Base-by-base conservation (phyloP, 92 coral and sea anemone species). In the Phenganax subtilis region DNA sequence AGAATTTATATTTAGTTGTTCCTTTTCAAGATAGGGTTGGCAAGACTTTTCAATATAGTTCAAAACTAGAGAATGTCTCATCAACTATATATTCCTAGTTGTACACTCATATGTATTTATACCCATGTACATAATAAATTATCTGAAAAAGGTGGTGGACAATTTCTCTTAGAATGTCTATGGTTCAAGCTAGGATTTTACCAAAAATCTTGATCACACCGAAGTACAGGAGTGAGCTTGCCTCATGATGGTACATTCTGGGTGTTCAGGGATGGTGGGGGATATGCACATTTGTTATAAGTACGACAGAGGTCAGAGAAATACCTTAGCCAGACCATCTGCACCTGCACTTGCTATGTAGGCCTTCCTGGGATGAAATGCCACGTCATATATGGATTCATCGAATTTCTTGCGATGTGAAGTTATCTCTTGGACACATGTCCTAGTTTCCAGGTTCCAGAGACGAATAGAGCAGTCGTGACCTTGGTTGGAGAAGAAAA, bases 291-390 rank as follows among this genome's bases (percentile, higher is more conserved):
- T 69, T 15, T 1, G 65, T 59, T 14, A 25, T 59, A 14, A 7
- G 4, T 56, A 15, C 9, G 27, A 31, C 29, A 29, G 27, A 12
- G 29, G 81, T 91, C 88, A 94, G 73, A 94, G 91, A 77, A 94
- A 94, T 76, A 94, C 97, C 71, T 94, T 94, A 5, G 96, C 98
- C 59, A 94, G 84, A 30, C 98, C 98, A 82, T 94, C 98, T 59
- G 98, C 98, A 70, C 98, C 98, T 51, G 98, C 98, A 82, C 98
- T 94, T 51, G 98, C 97, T 67, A 94, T 94, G 81, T 90, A 94
- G 37, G 98, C 97, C 65, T 91, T 93, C 65, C 83, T 84, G 12
- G 98, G 94, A 63, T 94, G 98, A 85, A 94, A 94, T 10, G 98
- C 97, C 12, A 94, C 98, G 64, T 92, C 98, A 75, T 94, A 94